A percentile compares a stretch with the other conserved stretches of the same genome.
phyloP scores from a whole-genome alignment of 2,888 invertebrate genomes.

The Protodeltote pygarga region DNA sequence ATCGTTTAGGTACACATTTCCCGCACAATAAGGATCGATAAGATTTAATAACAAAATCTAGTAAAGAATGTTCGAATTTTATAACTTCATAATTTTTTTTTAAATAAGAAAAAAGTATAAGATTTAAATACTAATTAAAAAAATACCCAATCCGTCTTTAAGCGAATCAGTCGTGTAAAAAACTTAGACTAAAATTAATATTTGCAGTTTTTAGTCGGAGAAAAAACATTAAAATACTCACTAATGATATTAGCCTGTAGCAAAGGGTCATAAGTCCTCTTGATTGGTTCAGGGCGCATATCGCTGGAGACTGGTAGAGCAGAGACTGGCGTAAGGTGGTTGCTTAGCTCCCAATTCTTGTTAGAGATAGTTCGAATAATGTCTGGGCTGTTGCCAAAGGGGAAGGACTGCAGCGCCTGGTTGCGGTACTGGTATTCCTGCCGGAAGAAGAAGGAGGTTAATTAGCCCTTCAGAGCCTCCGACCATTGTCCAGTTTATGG shows the following conservation, averaged over 20 bases:
- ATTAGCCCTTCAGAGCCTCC: not conserved
- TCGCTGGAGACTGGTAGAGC: constrained; percentile 69
- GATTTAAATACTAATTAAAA: too few species aligned
- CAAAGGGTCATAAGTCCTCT: constrained; percentile 80
- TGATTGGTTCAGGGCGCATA: constrained; percentile 73
- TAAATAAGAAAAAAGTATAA: too few species aligned
- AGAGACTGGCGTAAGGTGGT: constrained; percentile 71
- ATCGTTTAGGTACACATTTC: too few species aligned
- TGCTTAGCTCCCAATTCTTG: constrained; percentile 80
- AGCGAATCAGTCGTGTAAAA: too few species aligned
- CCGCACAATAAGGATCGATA: too few species aligned
- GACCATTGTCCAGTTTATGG: too few species aligned
- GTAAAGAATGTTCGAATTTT: too few species aligned
- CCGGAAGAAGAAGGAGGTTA: constrained; percentile 1
- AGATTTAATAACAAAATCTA: too few species aligned
- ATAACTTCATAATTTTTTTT: too few species aligned
- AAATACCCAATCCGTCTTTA: too few species aligned
- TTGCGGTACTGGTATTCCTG: constrained; percentile 79
- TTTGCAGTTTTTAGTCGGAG: not conserved
- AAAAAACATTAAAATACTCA: constrained; percentile 50
- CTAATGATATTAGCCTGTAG: constrained; percentile 77
- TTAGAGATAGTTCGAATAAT: constrained; percentile 74
- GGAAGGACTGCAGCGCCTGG: constrained; percentile 73
- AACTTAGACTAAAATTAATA: not conserved
- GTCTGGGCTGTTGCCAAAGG: constrained; percentile 76